Conservation (phyloP, 2,797 vertebrate species). For the Paguma larvata region DNA sequence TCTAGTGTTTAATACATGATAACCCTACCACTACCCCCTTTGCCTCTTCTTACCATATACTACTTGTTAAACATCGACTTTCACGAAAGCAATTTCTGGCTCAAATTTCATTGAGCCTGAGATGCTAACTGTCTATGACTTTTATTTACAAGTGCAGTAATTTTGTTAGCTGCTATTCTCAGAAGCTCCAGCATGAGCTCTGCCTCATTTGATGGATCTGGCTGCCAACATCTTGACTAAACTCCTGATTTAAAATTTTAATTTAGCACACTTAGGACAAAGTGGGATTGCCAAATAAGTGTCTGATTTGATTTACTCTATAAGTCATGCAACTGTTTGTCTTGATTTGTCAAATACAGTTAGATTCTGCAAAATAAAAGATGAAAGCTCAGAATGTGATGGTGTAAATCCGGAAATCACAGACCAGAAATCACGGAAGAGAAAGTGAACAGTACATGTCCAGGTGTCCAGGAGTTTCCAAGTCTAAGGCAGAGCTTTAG, state of each 20-base stretch:
- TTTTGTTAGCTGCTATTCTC: background rate
- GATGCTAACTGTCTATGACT: background rate
- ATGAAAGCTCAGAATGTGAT: constrained; percentile 4
- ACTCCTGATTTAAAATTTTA: constrained; percentile 13
- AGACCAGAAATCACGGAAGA: constrained; percentile 43
- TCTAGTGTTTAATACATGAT: background rate
- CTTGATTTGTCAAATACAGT: constrained; percentile 14
- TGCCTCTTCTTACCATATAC: background rate
- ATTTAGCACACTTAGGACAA: background rate
- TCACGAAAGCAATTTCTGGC: constrained; percentile 20
- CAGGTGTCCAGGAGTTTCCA: constrained; percentile 18
- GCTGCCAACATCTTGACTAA: constrained; percentile 8
- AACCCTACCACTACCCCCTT: accelerated
- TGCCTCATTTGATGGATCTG: background rate
- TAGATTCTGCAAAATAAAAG: constrained; percentile 16
- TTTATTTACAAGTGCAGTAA: background rate
- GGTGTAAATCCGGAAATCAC: background rate
- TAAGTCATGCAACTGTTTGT: background rate
- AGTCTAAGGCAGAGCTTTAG: constrained; percentile 60
- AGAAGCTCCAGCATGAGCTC: background rate
- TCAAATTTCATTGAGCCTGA: background rate
- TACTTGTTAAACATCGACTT: background rate
- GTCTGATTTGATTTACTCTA: background rate
- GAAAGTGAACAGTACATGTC: background rate
- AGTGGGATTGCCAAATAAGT: background rate